Conservation (phyloP, 2,113 vertebrate species). For the Actenoides lindsayi region DNA sequence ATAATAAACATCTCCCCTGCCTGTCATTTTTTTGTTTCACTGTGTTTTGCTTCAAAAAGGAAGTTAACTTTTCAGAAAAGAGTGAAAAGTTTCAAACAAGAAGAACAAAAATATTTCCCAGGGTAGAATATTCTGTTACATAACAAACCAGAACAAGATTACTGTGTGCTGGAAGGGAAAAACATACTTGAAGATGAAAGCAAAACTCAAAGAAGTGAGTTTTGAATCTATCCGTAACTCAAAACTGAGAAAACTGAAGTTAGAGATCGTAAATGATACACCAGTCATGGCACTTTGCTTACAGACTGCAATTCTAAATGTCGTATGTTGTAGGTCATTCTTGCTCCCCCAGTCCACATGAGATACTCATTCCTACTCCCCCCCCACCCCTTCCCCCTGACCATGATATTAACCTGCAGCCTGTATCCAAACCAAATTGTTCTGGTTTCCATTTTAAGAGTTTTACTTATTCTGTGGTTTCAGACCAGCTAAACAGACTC, state of each 20-base stretch:
- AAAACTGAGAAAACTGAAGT: slow-evolving; percentile 49
- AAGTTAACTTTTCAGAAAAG: slow-evolving; percentile 39
- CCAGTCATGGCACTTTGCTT: slow-evolving; percentile 35
- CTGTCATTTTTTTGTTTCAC: slow-evolving; percentile 35
- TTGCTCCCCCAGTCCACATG: not conserved
- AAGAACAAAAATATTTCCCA: slow-evolving; percentile 53
- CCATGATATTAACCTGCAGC: slow-evolving; percentile 42
- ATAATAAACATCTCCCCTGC: not conserved
- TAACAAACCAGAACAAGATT: slow-evolving; percentile 51
- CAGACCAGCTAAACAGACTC: slow-evolving; percentile 37
- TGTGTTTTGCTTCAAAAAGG: slow-evolving; percentile 21
- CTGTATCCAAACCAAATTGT: slow-evolving; percentile 46
- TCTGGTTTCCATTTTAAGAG: slow-evolving; percentile 53
- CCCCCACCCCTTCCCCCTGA: not conserved
- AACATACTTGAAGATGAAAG: slow-evolving; percentile 60
- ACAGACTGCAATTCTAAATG: slow-evolving; percentile 55
- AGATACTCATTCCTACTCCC: slow-evolving; percentile 38
- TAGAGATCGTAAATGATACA: slow-evolving; percentile 35
- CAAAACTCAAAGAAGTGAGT: slow-evolving; percentile 41
- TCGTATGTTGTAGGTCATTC: not conserved
- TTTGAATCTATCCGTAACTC: slow-evolving; percentile 46
- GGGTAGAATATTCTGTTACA: slow-evolving; percentile 66
- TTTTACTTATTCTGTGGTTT: slow-evolving; percentile 35
- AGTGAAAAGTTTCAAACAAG: slow-evolving; percentile 28
- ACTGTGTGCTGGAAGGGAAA: slow-evolving; percentile 50